Evolutionary conservation across 2,888 invertebrate genomes (phyloP).

Genomic region (Drosophila peninsularis): DNA sequence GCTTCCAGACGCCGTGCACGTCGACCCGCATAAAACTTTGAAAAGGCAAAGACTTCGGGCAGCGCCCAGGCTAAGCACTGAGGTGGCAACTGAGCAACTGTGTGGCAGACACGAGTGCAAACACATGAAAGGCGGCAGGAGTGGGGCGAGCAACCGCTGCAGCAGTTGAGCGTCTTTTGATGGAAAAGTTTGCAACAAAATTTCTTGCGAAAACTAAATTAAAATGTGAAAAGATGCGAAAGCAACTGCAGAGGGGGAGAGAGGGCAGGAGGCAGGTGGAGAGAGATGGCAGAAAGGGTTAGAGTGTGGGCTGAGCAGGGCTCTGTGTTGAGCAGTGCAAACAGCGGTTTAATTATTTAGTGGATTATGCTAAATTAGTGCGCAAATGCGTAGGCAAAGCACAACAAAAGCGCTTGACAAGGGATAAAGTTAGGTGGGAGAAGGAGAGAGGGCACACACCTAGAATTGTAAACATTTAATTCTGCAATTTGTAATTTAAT

Average conservation of each 20-base stretch:
- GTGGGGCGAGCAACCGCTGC: constrained; percentile 1
- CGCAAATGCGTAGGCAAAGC: neutral
- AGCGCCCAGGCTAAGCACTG: neutral
- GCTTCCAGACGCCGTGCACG: constrained; percentile 8
- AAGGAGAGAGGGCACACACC: too few relatives aligned
- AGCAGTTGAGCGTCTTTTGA: constrained; percentile 52
- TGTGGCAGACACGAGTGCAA: constrained; percentile 21
- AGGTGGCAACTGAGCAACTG: neutral
- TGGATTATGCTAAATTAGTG: constrained; percentile 40
- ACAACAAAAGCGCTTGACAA: neutral
- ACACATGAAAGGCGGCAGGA: constrained; percentile 11
- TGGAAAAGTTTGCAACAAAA: constrained; percentile 68
- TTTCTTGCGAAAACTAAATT: constrained; percentile 76
- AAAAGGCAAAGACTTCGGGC: constrained; percentile 45
- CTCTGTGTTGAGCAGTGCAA: constrained; percentile 17
- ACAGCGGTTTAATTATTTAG: constrained; percentile 46
- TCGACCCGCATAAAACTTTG: constrained; percentile 64
- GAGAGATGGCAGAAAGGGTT: neutral
- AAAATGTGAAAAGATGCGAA: constrained; percentile 64
- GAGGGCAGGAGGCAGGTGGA: neutral
- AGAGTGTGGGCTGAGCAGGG: neutral
- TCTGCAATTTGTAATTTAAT: too few relatives aligned
- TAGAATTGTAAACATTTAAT: neutral
- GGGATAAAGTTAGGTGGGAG: too few relatives aligned
- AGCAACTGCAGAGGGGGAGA: neutral